These are phyloP conservation scores for Julus scandinavius DNA, from an alignment of 2,888 invertebrate species.

Conservation along the genomic window DNA sequence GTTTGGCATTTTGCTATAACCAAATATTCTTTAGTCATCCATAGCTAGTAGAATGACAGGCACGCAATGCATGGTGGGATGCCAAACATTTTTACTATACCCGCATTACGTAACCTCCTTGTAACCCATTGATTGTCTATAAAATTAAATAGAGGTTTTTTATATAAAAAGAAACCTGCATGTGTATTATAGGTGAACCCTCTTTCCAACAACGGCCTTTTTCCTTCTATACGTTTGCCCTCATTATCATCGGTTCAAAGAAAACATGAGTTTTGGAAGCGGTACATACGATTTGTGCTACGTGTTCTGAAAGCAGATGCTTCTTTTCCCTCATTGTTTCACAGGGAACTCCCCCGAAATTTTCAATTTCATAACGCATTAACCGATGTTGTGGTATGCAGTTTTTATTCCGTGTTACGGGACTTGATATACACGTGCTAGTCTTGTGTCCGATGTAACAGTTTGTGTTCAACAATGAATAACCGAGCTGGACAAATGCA, in stretches of 20 bases:
- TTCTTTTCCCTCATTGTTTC: background rate
- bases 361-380: conserved; percentile 11
- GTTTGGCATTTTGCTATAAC: background rate
- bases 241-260: background rate
- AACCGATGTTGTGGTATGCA: background rate
- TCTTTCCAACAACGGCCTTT: background rate
- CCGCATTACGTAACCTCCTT: background rate
- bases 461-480: background rate
- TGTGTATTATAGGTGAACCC: background rate
- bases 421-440: background rate
- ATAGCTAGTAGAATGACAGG: background rate
- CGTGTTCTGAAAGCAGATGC: background rate
- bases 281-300: background rate
- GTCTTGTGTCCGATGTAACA: background rate
- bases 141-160: background rate
- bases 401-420: background rate
- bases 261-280: background rate
- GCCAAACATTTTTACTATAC: background rate
- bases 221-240: background rate
- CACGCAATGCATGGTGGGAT: background rate
- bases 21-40: background rate
- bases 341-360: background rate
- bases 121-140: background rate
- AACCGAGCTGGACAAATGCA: background rate
- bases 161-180: too few relatives aligned